Conservation (phyloP, 53 echinoderm and acorn worm species). For the Astropecten irregularis region DNA sequence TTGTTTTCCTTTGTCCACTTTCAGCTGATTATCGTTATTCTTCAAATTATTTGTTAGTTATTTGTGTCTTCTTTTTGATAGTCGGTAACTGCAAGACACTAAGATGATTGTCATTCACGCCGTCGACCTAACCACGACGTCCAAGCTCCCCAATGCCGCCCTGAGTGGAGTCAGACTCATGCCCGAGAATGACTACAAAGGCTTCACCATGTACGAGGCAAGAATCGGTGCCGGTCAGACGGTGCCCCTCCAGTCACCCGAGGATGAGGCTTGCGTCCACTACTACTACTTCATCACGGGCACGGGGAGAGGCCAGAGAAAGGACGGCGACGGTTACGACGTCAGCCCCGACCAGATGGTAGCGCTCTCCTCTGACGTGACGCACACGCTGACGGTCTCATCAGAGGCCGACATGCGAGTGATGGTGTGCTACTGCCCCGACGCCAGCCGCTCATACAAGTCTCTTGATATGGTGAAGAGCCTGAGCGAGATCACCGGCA, state of each 20-base stretch:
- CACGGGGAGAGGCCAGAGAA: not conserved
- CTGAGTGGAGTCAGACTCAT: slow-evolving; percentile 23
- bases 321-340: not conserved
- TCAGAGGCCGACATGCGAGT: slow-evolving; percentile 36
- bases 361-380: slow-evolving; percentile 32
- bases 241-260: not conserved
- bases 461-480: not conserved
- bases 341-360: slow-evolving; percentile 9
- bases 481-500: slow-evolving; percentile 26
- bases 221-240: not conserved
- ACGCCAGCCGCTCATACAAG: not conserved
- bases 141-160: slow-evolving; percentile 19
- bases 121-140: not conserved
- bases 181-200: not conserved
- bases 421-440: slow-evolving; percentile 34
- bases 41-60: too few relatives aligned
- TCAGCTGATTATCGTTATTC: too few relatives aligned
- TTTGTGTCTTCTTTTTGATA: too few relatives aligned
- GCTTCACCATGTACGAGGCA: slow-evolving; percentile 41
- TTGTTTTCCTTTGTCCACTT: too few relatives aligned
- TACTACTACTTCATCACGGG: slow-evolving; percentile 48
- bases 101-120: slow-evolving; percentile 15
- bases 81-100: too few relatives aligned
- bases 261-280: not conserved
- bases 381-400: slow-evolving; percentile 19